Evolutionary conservation across 2,113 vertebrate species (phyloP), one percentile per base, ranked within the genome.

Genomic region (Podarcis raffonei): DNA sequence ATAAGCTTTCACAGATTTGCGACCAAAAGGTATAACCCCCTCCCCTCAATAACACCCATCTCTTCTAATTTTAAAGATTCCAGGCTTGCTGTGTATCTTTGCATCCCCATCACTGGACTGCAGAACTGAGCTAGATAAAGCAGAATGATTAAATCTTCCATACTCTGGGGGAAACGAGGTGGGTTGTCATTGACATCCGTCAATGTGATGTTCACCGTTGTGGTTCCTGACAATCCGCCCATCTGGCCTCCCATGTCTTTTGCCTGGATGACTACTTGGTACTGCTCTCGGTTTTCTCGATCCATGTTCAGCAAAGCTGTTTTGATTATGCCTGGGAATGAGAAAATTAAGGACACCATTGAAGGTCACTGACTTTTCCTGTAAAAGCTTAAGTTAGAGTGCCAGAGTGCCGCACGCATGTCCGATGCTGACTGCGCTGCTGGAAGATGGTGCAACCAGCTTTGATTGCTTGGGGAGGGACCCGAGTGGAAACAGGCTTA

Each of bases 181-280:
- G 98, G 98, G 69, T 98, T 99, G 97, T 99, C 98, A 0, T 99
- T 99, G 65, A 99, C 98, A 0, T 99, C 99, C 0, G 97, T 97
- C 86, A 99, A 81, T 0, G 97, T 98, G 97, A 99, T 99, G 96
- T 98, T 99, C 96, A 99, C 98, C 0, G 97, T 98, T 18, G 99
- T 98, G 89, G 98, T 99, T 22, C 98, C 99, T 0, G 98, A 99
- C 81, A 99, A 93, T 42, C 99, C 99, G 0, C 99, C 99, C 98
- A 98, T 99, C 96, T 99, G 99, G 6, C 99, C 99, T 1, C 98
- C 98, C 99, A 99, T 99, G 94, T 99, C 99, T 90, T 99, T 99
- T 9, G 98, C 99, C 95, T 99, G 99, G 92, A 99, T 99, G 95
- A 99, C 98, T 66, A 99, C 98, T 97, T 98, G 98, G 95, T 99